Evolutionary conservation across 2,888 invertebrate genomes (phyloP).

Genomic region (Archips crataeganus): DNA sequence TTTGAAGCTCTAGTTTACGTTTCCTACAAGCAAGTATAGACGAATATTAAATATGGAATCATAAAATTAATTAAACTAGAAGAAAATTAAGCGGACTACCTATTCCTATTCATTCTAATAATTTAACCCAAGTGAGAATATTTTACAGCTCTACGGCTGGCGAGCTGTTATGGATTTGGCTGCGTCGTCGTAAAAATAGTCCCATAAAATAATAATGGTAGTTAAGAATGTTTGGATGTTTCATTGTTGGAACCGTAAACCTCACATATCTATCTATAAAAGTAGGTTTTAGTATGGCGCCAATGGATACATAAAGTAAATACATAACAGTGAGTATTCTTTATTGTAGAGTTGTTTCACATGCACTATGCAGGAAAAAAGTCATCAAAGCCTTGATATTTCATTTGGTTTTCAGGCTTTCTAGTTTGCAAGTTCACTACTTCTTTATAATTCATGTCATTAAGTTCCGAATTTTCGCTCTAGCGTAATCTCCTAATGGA

Average conservation of each 20-base stretch:
- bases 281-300: conserved; percentile 40
- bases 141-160: conserved; percentile 31
- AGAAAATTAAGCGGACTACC: neutral
- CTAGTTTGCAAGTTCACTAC: neutral
- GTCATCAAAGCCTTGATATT: neutral
- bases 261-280: conserved; percentile 36
- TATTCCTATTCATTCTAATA: conserved; percentile 5
- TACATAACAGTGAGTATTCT: no score
- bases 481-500: conserved; percentile 12
- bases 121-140: conserved; percentile 18
- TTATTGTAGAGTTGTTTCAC: no score
- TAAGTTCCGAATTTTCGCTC: neutral
- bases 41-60: neutral
- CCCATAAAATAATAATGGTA: conserved; percentile 44
- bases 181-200: conserved; percentile 55
- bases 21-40: neutral
- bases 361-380: no score
- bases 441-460: neutral
- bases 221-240: conserved; percentile 41
- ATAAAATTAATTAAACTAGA: neutral
- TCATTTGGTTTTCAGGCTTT: neutral
- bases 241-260: conserved; percentile 39
- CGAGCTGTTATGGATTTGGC: conserved; percentile 43
- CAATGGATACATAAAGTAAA: conserved; percentile 4
- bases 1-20: neutral